Percentiles rank a stretch among this genome's conserved stretches.
Conservation (phyloP, 2,113 vertebrate species). For the Aviceda subcristata region DNA sequence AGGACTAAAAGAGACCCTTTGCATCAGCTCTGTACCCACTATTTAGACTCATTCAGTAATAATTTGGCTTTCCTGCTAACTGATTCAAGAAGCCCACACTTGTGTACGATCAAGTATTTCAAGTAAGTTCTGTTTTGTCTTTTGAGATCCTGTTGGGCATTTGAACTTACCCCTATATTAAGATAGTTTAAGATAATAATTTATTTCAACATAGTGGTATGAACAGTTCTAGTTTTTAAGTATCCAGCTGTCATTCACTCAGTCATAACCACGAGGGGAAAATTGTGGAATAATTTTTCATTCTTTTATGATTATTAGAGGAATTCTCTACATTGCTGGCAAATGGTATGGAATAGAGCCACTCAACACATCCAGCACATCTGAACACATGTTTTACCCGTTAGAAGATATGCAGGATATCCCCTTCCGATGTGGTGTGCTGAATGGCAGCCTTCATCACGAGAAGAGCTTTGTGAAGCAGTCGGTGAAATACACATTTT, state of each 20-base stretch:
- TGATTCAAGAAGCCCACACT: not conserved
- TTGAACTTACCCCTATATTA: not conserved
- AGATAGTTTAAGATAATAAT: not conserved
- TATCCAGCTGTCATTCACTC: not conserved
- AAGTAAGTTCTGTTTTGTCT: not conserved
- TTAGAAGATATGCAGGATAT: not conserved
- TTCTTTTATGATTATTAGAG: slow-evolving; percentile 41
- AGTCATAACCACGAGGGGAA: not conserved
- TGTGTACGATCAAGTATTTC: fast-evolving
- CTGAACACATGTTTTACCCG: slow-evolving; percentile 59
- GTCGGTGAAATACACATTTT: not conserved
- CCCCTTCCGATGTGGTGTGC: slow-evolving; percentile 57
- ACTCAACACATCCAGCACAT: slow-evolving; percentile 31
- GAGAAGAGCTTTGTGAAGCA: not conserved
- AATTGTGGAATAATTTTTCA: not conserved
- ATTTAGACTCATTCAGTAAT: not conserved
- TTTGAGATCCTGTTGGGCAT: not conserved
- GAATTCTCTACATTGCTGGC: slow-evolving; percentile 54
- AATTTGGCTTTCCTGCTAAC: not conserved
- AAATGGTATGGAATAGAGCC: slow-evolving; percentile 66
- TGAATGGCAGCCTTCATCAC: not conserved
- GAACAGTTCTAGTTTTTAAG: not conserved
- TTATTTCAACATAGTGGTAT: not conserved
- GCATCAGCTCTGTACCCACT: not conserved
- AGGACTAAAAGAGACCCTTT: not conserved